A percentile compares a stretch with the other conserved stretches of the same genome.
Evolutionary conservation across 2,113 vertebrate genomes (phyloP).

Genomic region (Theristicus caerulescens): DNA sequence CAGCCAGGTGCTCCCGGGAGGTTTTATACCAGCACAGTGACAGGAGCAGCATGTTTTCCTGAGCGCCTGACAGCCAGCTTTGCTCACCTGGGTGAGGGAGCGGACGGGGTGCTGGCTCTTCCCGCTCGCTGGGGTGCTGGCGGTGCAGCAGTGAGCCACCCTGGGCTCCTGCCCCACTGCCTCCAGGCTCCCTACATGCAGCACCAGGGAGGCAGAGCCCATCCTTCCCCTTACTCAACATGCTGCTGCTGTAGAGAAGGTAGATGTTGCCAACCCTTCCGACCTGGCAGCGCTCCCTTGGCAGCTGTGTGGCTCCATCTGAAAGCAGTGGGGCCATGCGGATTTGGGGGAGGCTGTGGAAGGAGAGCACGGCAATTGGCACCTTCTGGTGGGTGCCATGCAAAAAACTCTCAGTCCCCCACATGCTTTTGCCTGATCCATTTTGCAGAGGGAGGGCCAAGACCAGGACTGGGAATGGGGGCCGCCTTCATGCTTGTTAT

Average conservation of each 20-base stretch:
- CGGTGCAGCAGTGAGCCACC: accelerated
- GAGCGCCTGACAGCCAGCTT: accelerated
- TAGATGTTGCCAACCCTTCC: neutral
- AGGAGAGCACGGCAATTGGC: neutral
- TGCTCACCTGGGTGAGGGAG: accelerated
- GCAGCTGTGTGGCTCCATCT: neutral
- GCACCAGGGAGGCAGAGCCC: neutral
- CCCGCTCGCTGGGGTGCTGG: accelerated
- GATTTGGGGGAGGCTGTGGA: neutral
- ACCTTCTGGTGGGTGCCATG: neutral
- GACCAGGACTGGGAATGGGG: neutral
- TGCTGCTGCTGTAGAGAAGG: neutral
- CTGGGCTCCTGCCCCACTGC: accelerated
- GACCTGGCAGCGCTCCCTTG: neutral
- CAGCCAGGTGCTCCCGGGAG: accelerated
- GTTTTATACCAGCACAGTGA: accelerated
- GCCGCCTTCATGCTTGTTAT: neutral
- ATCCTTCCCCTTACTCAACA: neutral
- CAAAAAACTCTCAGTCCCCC: neutral
- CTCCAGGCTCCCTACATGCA: neutral
- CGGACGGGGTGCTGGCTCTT: accelerated
- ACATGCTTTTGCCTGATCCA: neutral
- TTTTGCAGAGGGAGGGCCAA: neutral
- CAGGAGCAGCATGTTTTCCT: neutral
- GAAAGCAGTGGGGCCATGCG: neutral